Evolutionary conservation across 1,140 invertebrate species (phyloP), one percentile per base, ranked within the genome.

Genomic region (Mylabris phalerata): DNA sequence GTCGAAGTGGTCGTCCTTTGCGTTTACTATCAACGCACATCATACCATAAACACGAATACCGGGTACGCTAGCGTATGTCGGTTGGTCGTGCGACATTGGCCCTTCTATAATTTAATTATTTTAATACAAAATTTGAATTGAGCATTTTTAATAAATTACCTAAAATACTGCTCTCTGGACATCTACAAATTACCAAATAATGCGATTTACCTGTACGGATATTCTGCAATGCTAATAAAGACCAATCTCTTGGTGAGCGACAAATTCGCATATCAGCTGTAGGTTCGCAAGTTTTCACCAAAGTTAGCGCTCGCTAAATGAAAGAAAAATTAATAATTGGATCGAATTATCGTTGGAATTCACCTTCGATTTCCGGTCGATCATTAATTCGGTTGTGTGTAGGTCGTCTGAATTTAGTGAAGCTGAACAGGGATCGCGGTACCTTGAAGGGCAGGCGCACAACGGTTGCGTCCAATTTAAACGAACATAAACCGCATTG

Each of bases 41-140:
- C 93, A 95, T 95, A 48, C 91, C 93, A 67, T 92, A 95, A 3
- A 95, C 91, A 59, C 91, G 79, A 57, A 94, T 93, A 1, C 92
- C 91, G 2, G 92, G 92, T 9, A 95, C 92, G 61, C 91, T 90
- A 1, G 92, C 93, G 71, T 95, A 95, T 0, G 90, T 91, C 3
- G 93, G 92, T 70, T 94, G 90, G 74, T 93, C 90, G 73, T 95
- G 93, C 10, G 88, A 90, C 83, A 94, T 92, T 52, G 93, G 93
- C 24, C 92, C 93, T 75, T 94, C 91, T 92, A 75, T 10, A 42
- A 42, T 0, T 7, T 42, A 4, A 9, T 42, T 42, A n/a, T 42
- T 7, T 4, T 32, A 32, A 32, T 5, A 32, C 1, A 32, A n/a
- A n/a, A 7, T 32, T 32, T 32, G 2, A 4, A 32, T 55, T 4